Conservation (phyloP, 1,140 invertebrate species). For the Cheumatopsyche charites region DNA sequence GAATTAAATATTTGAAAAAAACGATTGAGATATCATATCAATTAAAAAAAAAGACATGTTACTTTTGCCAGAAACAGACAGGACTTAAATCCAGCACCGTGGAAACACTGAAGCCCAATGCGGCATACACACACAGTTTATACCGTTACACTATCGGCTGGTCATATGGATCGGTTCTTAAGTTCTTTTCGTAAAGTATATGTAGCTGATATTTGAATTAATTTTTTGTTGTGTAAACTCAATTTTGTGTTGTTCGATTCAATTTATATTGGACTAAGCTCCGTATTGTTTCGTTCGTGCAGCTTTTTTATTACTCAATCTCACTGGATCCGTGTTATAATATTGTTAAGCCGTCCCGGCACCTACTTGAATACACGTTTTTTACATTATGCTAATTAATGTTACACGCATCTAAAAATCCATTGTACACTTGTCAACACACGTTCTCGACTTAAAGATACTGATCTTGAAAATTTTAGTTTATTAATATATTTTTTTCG, state of each 20-base stretch:
- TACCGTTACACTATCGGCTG: too few relatives aligned
- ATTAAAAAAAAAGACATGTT: too few relatives aligned
- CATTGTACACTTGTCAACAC: slow-evolving; percentile 35
- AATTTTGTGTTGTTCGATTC: background rate
- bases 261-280: background rate
- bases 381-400: slow-evolving; percentile 45
- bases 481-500: background rate
- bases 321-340: slow-evolving; percentile 13
- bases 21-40: too few relatives aligned
- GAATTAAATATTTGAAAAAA: too few relatives aligned
- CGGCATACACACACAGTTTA: too few relatives aligned
- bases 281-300: slow-evolving; percentile 12
- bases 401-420: slow-evolving; percentile 23
- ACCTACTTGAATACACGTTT: slow-evolving; percentile 41
- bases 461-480: background rate
- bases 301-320: slow-evolving; percentile 14
- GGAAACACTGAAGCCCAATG: too few relatives aligned
- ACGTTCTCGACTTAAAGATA: slow-evolving; percentile 11
- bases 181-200: too few relatives aligned
- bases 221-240: too few relatives aligned
- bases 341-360: slow-evolving; percentile 36
- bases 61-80: too few relatives aligned
- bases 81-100: too few relatives aligned
- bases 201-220: too few relatives aligned
- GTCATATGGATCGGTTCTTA: too few relatives aligned